Evolutionary conservation across 2,113 vertebrate species (phyloP).

Genomic region (Pandion haliaetus): DNA sequence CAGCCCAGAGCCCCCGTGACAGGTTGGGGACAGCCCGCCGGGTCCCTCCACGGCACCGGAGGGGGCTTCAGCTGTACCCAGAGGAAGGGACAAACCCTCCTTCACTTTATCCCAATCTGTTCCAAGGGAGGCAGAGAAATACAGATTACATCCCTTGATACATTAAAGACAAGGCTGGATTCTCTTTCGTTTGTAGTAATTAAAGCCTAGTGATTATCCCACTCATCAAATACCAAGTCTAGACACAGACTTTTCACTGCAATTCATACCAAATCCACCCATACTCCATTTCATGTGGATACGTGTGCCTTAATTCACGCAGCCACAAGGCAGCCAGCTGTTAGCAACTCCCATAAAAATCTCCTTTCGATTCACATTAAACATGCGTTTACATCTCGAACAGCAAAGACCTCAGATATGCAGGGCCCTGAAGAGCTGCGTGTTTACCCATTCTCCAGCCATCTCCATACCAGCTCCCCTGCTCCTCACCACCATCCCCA

Average conservation of each 20-base stretch:
- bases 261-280: background rate
- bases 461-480: background rate
- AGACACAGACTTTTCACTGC: background rate
- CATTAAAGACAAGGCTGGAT: background rate
- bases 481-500: background rate
- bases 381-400: rapidly evolving
- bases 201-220: conserved; percentile 5
- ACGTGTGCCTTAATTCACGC: background rate
- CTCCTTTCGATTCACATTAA: rapidly evolving
- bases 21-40: rapidly evolving
- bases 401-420: rapidly evolving
- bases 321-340: background rate
- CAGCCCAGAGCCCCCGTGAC: rapidly evolving
- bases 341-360: rapidly evolving
- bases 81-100: background rate
- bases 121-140: background rate
- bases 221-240: background rate
- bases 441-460: background rate
- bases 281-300: rapidly evolving
- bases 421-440: background rate
- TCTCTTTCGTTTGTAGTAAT: background rate
- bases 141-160: background rate
- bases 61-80: background rate
- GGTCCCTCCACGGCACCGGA: rapidly evolving
- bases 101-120: background rate